A percentile compares a stretch with the other conserved stretches of the same genome.
Conservation (phyloP, 2,113 vertebrate species). For the Nematolebias whitei region DNA sequence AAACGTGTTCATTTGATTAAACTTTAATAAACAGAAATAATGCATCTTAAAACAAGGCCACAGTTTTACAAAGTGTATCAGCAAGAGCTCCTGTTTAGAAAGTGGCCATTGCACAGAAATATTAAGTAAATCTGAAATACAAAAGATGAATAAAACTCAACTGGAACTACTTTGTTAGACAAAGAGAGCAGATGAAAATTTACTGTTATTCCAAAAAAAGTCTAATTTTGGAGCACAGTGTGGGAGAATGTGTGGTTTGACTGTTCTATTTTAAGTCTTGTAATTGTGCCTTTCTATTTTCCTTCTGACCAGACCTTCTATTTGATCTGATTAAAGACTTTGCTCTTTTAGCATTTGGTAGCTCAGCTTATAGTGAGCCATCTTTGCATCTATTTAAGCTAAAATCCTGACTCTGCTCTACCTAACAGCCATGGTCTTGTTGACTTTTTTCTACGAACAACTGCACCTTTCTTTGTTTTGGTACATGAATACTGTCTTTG, state of each 20-base stretch:
- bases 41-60: background rate
- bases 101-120: background rate
- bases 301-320: conserved; percentile 34
- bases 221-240: conserved; percentile 34
- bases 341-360: conserved; percentile 4
- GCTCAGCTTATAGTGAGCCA: background rate
- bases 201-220: conserved; percentile 1
- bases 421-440: background rate
- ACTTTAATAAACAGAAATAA: background rate
- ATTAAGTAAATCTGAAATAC: background rate
- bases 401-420: background rate
- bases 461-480: background rate
- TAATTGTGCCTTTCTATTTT: conserved; percentile 54
- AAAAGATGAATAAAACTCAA: background rate
- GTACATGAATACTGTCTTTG: background rate
- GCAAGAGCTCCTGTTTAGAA: background rate
- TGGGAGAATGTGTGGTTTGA: conserved; percentile 57
- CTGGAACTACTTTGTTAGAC: background rate
- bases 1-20: background rate
- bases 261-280: conserved; percentile 58
- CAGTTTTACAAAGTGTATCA: background rate
- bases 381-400: background rate
- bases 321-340: conserved; percentile 42
- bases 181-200: conserved; percentile 27
- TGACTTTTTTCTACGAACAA: background rate